Percentiles rank a stretch among this genome's conserved stretches.
phyloP scores from a whole-genome alignment of 1,140 invertebrate genomes.

The Drosophila mauritiana region DNA sequence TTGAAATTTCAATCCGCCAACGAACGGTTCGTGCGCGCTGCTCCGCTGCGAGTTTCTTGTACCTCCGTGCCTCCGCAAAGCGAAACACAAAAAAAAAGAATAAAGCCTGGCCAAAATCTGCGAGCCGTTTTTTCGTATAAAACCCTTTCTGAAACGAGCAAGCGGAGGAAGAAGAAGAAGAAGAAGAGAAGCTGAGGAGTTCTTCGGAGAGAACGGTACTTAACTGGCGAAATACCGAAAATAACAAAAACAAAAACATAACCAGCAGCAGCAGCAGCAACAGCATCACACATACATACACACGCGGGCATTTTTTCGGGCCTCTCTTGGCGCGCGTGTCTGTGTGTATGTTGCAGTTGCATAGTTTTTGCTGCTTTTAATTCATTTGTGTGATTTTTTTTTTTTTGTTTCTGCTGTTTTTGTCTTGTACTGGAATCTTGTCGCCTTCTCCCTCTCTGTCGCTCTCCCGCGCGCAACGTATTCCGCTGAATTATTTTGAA shows the following conservation, averaged over 20 bases:
- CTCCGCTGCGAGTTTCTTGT: constrained; percentile 21
- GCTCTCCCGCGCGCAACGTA: constrained; percentile 45
- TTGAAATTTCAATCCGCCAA: constrained; percentile 7
- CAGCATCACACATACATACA: constrained; percentile 40
- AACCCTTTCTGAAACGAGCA: neutral
- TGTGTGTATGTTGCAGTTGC: constrained; percentile 48
- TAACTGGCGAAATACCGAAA: constrained; percentile 11
- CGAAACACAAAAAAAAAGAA: constrained; percentile 4
- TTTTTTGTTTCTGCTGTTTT: constrained; percentile 30
- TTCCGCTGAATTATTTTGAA: constrained; percentile 13
- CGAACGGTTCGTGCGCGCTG: constrained; percentile 18
- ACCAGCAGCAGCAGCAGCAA: constrained; percentile 16
- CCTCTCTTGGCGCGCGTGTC: constrained; percentile 27
- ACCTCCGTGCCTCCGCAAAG: constrained; percentile 13
- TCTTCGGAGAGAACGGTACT: constrained; percentile 33
- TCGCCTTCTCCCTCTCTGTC: constrained; percentile 3
- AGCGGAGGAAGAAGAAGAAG: neutral
- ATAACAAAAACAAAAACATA: constrained; percentile 22
- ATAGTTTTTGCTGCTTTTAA: constrained; percentile 26
- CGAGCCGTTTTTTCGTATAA: constrained; percentile 2
- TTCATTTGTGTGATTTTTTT: neutral
- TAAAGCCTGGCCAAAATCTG: constrained; percentile 7
- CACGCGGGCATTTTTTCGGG: constrained; percentile 36
- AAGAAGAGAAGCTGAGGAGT: neutral
- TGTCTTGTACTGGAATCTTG: constrained; percentile 44